These are phyloP conservation scores for Tenthredo scrophulariae DNA, from an alignment of 2,888 invertebrate genomes.

Conservation along the genomic window DNA sequence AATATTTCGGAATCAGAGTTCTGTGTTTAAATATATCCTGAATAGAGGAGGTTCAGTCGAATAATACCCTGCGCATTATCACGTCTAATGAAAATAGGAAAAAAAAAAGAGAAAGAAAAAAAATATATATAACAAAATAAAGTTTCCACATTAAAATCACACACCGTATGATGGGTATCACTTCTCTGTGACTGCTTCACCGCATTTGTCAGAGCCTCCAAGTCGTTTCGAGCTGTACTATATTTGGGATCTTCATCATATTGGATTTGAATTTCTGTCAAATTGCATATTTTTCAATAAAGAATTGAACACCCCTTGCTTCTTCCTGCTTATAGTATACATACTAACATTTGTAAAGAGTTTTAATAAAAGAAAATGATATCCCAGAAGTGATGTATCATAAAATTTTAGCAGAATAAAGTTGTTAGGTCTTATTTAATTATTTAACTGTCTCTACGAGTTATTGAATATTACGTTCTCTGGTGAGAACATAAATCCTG, in stretches of 20 bases:
- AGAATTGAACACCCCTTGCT: conserved; percentile 54
- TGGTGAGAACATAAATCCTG: conserved; percentile 42
- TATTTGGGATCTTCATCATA: conserved; percentile 54
- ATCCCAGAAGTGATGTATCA: conserved; percentile 44
- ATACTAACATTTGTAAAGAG: conserved; percentile 49
- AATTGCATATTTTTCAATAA: conserved; percentile 57
- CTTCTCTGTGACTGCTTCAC: conserved; percentile 54
- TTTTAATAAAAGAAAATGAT: conserved; percentile 52
- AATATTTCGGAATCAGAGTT: not conserved
- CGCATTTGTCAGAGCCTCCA: conserved; percentile 48
- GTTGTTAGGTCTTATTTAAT: conserved; percentile 42
- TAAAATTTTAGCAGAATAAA: conserved; percentile 51
- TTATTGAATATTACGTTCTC: conserved; percentile 33
- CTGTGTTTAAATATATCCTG: not conserved
- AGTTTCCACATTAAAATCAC: conserved; percentile 41
- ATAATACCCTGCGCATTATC: conserved; percentile 30
- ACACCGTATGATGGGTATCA: conserved; percentile 53
- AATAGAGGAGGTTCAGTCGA: not conserved
- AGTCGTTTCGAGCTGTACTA: conserved; percentile 54
- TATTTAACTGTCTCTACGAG: conserved; percentile 17
- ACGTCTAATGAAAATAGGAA: not conserved
- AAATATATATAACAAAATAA: not conserved
- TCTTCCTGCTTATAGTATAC: conserved; percentile 52
- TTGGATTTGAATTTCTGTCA: conserved; percentile 50
- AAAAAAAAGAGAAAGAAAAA: not conserved